Conservation (phyloP, 2,888 invertebrate genomes). For the Corythucha ciliata region DNA sequence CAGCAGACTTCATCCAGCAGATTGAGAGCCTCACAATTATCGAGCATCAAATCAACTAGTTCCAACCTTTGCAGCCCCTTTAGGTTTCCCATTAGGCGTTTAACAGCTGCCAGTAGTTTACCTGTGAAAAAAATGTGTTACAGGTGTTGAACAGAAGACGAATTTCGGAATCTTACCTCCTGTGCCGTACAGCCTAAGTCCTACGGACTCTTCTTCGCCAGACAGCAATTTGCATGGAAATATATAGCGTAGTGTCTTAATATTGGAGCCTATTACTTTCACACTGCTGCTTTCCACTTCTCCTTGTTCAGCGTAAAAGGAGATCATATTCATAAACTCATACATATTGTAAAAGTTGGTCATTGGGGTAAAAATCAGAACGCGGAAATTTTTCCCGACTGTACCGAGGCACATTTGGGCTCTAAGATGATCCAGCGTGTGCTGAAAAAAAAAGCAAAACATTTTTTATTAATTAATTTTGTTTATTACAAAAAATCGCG, state of each 20-base stretch:
- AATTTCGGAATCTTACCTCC: slow-evolving; percentile 46
- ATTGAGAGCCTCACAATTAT: slow-evolving; percentile 58
- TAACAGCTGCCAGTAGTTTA: slow-evolving; percentile 55
- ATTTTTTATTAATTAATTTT: not conserved
- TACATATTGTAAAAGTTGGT: slow-evolving; percentile 71
- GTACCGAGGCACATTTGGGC: slow-evolving; percentile 60
- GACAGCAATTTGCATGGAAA: slow-evolving; percentile 55
- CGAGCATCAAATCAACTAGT: slow-evolving; percentile 63
- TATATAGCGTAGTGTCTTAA: slow-evolving; percentile 26
- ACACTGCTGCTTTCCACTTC: slow-evolving; percentile 39
- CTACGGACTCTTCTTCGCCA: slow-evolving; percentile 44
- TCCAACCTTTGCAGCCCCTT: slow-evolving; percentile 54
- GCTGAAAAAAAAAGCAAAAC: slow-evolving; percentile 42
- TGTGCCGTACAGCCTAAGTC: slow-evolving; percentile 56
- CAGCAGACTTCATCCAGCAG: slow-evolving; percentile 62
- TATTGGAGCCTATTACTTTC: slow-evolving; percentile 30
- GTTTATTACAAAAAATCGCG: not conserved
- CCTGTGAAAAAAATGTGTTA: slow-evolving; percentile 40
- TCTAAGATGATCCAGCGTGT: slow-evolving; percentile 62
- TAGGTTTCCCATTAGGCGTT: slow-evolving; percentile 58
- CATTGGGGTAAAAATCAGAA: slow-evolving; percentile 61
- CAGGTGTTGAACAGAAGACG: not conserved
- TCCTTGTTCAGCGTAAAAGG: slow-evolving; percentile 57
- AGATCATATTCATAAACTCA: slow-evolving; percentile 74
- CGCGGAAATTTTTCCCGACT: slow-evolving; percentile 56